phyloP scores from a whole-genome alignment of 2,888 invertebrate genomes.

The Cephalotes varians region DNA sequence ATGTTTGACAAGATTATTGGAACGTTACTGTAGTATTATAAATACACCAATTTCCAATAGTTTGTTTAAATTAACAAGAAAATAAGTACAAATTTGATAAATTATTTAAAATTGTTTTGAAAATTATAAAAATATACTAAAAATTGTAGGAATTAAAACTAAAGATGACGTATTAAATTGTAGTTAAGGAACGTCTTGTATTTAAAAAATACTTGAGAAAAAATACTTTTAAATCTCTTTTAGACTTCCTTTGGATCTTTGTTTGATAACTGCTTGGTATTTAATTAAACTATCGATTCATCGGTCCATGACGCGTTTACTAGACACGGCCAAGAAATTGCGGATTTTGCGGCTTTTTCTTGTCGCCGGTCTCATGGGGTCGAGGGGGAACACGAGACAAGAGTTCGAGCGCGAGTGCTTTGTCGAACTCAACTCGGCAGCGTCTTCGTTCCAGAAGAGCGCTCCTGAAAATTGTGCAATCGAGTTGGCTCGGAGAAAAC shows the following conservation, averaged over 20 bases:
- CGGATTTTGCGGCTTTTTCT: constrained; percentile 57
- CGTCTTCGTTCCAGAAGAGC: constrained; percentile 79
- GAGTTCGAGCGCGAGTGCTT: constrained; percentile 68
- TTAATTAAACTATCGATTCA: background rate
- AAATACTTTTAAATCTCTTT: background rate
- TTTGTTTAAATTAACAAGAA: background rate
- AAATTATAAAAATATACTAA: background rate
- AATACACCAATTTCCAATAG: background rate
- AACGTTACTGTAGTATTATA: background rate
- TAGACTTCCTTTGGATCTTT: background rate
- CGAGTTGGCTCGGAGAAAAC: constrained; percentile 75
- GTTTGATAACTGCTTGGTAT: background rate
- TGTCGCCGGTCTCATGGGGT: constrained; percentile 59
- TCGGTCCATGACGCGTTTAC: background rate
- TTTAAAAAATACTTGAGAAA: background rate
- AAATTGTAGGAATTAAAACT: background rate
- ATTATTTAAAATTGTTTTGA: too few relatives aligned
- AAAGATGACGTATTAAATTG: background rate
- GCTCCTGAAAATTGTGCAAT: constrained; percentile 73
- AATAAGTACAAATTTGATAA: background rate
- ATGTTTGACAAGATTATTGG: background rate
- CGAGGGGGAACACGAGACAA: constrained; percentile 69
- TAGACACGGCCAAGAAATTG: constrained; percentile 32
- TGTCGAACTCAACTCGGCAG: constrained; percentile 36
- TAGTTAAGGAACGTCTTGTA: background rate